Evolutionary conservation across 2,797 vertebrate species (phyloP), one percentile per base, ranked within the genome.

Genomic region (Setipinna tenuifilis): DNA sequence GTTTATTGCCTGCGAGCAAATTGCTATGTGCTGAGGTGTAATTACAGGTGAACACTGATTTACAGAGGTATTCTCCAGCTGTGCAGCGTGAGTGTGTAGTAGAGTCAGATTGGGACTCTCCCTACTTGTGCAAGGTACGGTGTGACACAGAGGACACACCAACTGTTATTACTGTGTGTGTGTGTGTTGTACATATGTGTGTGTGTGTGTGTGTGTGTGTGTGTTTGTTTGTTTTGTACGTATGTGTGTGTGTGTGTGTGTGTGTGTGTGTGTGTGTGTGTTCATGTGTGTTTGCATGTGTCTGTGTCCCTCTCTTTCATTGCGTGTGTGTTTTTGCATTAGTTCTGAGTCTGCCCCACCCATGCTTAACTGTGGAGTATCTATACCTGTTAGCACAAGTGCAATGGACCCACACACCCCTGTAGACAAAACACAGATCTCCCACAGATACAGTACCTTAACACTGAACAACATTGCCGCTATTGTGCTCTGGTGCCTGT

Each of bases 31-130:
- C 80, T 65, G 54, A 87, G 82, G 87, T 90, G 86, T 88, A 93
- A 92, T 92, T 91, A 89, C 85, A 90, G 89, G 82, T 41, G 4
- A 88, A 78, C 87, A 90, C 87, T 91, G 90, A 90, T 91, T 87
- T 89, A 87, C 81, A 17, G 68, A 17, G 28, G 17, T 19, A 75
- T 75, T 88, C 86, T 75, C 87, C 87, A 90, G 87, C 84, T 91
- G 88, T 87, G 81, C 16, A n/a, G 62, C 65, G 85, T 68, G 61
- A 87, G 83, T 85, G 83, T 85, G 84, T 35, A 31, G 86, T 88
- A 89, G 14, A 41, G 14, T 85, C 83, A 25, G 83, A 65, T 84
- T 0, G 16, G 83, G 85, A 89, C 61, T 90, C 85, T 89, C 90
- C 86, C 84, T 75, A 82, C 81, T 82, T 59, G 83, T 84, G 85